Percentiles rank a stretch among this genome's conserved stretches.
These are phyloP conservation scores for Eulimnadia texana DNA, from an alignment of 1,140 invertebrate species.

Conservation along the genomic window DNA sequence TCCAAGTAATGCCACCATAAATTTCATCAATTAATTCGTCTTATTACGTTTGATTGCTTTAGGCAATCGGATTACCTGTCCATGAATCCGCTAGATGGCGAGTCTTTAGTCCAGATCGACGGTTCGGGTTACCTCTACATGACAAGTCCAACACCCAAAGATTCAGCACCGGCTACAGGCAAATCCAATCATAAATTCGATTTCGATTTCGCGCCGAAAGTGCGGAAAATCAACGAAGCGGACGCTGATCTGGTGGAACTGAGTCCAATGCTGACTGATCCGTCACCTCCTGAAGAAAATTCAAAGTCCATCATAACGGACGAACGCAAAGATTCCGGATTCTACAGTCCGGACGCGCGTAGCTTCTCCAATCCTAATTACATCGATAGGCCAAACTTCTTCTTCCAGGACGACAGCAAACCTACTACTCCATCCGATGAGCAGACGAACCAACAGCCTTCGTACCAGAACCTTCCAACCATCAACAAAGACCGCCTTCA, in stretches of 20 bases:
- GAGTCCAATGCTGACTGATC: slow-evolving; percentile 2
- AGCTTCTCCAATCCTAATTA: slow-evolving; percentile 15
- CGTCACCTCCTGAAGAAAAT: not conserved
- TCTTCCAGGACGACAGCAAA: not conserved
- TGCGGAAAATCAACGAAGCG: not conserved
- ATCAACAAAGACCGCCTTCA: not conserved
- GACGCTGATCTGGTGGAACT: not conserved
- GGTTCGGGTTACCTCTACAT: slow-evolving; percentile 8
- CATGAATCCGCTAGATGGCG: not conserved
- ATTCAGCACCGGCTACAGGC: not conserved
- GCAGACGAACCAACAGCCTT: not conserved
- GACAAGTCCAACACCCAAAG: slow-evolving; percentile 1
- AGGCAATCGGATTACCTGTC: slow-evolving; percentile 6
- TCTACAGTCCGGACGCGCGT: not conserved
- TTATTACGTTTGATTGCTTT: not conserved
- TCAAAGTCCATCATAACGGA: not conserved
- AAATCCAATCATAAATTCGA: not conserved
- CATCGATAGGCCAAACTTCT: not conserved
- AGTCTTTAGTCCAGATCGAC: too few relatives aligned
- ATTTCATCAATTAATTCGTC: not conserved
- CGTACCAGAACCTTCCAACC: not conserved
- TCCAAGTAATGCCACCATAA: not conserved
- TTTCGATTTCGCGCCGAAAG: not conserved
- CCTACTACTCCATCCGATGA: not conserved
- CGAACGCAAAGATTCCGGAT: slow-evolving; percentile 2